Percentiles rank a stretch among this genome's conserved stretches.
phyloP scores from a whole-genome alignment of 2,113 vertebrate genomes.

The Promerops cafer region DNA sequence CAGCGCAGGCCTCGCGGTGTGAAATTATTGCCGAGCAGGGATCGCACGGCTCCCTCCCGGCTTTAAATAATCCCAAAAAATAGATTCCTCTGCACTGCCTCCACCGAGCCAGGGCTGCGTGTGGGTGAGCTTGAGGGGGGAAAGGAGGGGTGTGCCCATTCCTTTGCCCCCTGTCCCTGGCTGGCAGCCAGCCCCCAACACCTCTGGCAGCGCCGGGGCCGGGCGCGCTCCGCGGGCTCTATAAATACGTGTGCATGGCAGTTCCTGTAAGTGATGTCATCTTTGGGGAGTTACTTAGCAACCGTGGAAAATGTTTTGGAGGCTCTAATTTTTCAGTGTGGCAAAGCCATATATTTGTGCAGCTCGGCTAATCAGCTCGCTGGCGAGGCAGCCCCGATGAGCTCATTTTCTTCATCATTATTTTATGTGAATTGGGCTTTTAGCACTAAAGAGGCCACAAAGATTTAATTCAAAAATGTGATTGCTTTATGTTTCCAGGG shows the following conservation, averaged over 20 bases:
- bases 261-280: conserved; percentile 69
- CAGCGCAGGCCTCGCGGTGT: fast-evolving
- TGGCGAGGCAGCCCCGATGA: conserved; percentile 55
- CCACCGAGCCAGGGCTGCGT: fast-evolving
- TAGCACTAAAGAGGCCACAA: conserved; percentile 69
- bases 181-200: not conserved
- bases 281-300: conserved; percentile 70
- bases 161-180: not conserved
- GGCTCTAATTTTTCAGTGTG: conserved; percentile 44
- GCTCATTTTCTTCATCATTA: conserved; percentile 74
- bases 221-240: not conserved
- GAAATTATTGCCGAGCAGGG: not conserved
- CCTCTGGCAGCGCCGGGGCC: not conserved
- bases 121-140: fast-evolving
- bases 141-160: not conserved
- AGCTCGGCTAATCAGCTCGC: conserved; percentile 56
- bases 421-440: conserved; percentile 70
- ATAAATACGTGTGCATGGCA: conserved; percentile 40
- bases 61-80: not conserved
- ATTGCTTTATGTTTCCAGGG: conserved; percentile 70
- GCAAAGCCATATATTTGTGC: conserved; percentile 31
- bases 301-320: conserved; percentile 66
- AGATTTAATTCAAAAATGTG: conserved; percentile 68
- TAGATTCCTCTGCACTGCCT: not conserved
- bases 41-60: not conserved